These are phyloP conservation scores for Sterna hirundo DNA, from an alignment of 2,113 vertebrate species.

Conservation along the genomic window DNA sequence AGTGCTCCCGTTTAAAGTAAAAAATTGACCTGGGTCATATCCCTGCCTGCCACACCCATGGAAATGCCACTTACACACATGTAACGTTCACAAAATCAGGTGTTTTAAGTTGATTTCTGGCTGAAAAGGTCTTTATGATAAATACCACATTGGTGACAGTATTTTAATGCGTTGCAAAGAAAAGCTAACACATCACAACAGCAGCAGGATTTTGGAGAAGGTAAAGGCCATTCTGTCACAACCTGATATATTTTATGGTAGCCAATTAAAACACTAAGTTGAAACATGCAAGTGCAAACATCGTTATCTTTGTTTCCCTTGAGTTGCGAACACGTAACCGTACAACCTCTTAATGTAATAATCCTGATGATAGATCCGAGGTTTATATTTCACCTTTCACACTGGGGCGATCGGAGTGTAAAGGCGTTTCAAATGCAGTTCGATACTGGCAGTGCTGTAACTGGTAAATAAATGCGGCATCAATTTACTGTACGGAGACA, in stretches of 20 bases:
- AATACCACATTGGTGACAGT: not conserved
- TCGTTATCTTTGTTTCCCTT: not conserved
- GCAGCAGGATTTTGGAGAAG: not conserved
- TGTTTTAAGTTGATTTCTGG: not conserved
- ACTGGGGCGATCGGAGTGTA: not conserved
- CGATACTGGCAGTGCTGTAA: not conserved
- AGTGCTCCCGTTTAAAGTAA: not conserved
- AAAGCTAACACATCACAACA: not conserved
- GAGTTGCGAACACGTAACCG: not conserved
- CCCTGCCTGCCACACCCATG: accelerated
- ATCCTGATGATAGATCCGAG: not conserved
- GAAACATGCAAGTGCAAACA: not conserved
- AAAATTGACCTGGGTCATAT: not conserved
- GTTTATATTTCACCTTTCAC: not conserved
- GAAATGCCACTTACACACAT: accelerated
- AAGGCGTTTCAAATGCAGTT: not conserved
- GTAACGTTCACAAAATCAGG: not conserved
- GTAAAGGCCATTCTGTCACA: not conserved
- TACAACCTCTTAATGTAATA: not conserved
- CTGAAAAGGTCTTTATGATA: not conserved
- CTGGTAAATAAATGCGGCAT: not conserved
- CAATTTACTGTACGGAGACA: not conserved
- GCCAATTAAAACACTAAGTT: not conserved
- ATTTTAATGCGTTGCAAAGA: not conserved
- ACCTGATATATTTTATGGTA: not conserved